phyloP scores from a whole-genome alignment of 1,140 invertebrate species.

The Caenorhabditis inopinata region DNA sequence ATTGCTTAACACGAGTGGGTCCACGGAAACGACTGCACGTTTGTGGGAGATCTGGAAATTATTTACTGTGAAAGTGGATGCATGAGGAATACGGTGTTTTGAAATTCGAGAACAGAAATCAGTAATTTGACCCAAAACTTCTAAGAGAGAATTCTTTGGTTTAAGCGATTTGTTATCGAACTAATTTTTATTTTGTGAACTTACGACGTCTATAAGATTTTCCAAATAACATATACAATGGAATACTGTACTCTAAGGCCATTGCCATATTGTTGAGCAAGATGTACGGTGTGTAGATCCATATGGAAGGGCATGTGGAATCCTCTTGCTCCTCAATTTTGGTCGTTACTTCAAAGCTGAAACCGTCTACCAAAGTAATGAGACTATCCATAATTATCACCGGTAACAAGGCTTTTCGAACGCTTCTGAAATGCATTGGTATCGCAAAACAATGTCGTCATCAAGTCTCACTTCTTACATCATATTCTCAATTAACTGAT shows the following conservation, averaged over 20 bases:
- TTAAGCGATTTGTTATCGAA: no score
- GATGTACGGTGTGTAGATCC: neutral
- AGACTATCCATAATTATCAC: neutral
- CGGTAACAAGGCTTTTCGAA: neutral
- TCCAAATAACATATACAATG: neutral
- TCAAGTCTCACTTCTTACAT: neutral
- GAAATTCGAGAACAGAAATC: no score
- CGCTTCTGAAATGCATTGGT: neutral
- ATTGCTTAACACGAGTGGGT: neutral
- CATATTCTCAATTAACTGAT: slow-evolving; percentile 15
- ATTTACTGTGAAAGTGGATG: no score
- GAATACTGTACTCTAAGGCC: slow-evolving; percentile 1
- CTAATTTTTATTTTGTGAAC: no score
- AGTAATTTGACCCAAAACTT: no score
- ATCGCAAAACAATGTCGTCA: no score
- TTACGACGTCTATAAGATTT: neutral
- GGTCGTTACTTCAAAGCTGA: neutral
- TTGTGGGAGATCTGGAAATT: neutral
- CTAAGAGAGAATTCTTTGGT: no score
- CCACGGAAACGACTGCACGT: neutral
- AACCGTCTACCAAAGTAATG: neutral
- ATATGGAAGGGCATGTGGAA: neutral
- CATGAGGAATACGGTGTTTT: no score
- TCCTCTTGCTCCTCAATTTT: neutral
- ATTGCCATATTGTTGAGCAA: neutral